Percentiles rank a stretch among this genome's conserved stretches.
Conservation (phyloP, 2,888 invertebrate species). For the Arctia plantaginis region DNA sequence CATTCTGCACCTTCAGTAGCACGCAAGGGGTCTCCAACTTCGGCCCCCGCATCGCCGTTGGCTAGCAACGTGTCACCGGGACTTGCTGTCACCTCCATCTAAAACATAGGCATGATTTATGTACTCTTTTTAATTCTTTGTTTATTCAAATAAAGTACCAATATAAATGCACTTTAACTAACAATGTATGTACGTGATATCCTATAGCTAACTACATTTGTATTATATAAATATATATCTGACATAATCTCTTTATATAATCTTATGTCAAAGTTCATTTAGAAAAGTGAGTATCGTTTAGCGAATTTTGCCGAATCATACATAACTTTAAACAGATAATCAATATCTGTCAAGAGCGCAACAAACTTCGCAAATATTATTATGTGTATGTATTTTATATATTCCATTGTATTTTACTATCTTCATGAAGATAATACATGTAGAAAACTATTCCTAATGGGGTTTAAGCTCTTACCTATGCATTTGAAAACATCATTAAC, state of each 20-base stretch:
- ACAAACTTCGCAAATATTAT: not conserved
- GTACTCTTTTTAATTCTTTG: not conserved
- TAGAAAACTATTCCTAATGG: not conserved
- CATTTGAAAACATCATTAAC: not conserved
- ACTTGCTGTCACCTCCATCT: slow-evolving; percentile 48
- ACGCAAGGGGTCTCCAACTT: slow-evolving; percentile 24
- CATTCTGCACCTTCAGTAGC: slow-evolving; percentile 38
- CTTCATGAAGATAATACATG: not conserved
- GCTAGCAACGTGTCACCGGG: slow-evolving; percentile 59
- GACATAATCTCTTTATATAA: slow-evolving; percentile 17
- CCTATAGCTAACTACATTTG: not conserved
- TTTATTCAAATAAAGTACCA: not conserved
- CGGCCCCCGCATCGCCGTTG: slow-evolving; percentile 52
- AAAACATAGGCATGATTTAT: slow-evolving; percentile 21
- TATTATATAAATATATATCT: slow-evolving; percentile 13
- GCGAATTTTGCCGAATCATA: slow-evolving; percentile 3
- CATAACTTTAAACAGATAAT: slow-evolving; percentile 5
- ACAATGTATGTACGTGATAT: not conserved
- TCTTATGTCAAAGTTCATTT: slow-evolving; percentile 17
- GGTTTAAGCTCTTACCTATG: not conserved
- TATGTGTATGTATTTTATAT: not conserved
- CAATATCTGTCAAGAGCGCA: slow-evolving; percentile 15
- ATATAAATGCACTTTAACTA: not conserved
- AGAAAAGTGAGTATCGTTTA: not conserved
- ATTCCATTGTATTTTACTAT: not conserved